These are phyloP conservation scores for Silurus aristotelis DNA, from an alignment of 2,797 vertebrate species.

Conservation along the genomic window DNA sequence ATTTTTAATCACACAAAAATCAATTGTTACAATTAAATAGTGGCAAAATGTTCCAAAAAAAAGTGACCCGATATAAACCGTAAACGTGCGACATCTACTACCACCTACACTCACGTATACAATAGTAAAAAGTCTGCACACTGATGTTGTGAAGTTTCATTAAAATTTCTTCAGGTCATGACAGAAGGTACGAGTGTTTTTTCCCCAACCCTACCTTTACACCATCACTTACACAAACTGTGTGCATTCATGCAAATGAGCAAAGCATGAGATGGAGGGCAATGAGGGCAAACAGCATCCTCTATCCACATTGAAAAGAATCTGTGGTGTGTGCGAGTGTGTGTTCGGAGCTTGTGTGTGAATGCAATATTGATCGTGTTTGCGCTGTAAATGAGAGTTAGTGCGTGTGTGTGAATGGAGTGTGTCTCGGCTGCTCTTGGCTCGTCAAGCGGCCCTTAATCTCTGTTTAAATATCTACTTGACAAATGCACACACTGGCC, in stretches of 20 bases:
- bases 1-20: not conserved
- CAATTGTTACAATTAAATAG: not conserved
- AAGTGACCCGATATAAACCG: not conserved
- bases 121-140: not conserved
- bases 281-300: not conserved
- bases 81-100: not conserved
- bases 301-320: conserved; percentile 1
- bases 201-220: not conserved
- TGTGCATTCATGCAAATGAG: not conserved
- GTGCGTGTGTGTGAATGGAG: conserved; percentile 69
- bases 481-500: conserved; percentile 66
- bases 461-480: conserved; percentile 88
- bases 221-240: not conserved
- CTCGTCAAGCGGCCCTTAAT: conserved; percentile 82
- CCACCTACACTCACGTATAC: too few relatives aligned
- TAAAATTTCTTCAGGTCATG: not conserved
- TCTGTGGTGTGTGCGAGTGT: conserved; percentile 8
- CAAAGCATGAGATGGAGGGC: not conserved
- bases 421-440: conserved; percentile 79
- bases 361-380: conserved; percentile 41
- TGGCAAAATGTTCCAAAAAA: not conserved
- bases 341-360: conserved; percentile 56
- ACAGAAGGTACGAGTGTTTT: not conserved
- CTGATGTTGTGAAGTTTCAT: not conserved
- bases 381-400: conserved; percentile 48